Evolutionary conservation across 1,140 invertebrate genomes (phyloP).

Genomic region (Zaprionus inermis): DNA sequence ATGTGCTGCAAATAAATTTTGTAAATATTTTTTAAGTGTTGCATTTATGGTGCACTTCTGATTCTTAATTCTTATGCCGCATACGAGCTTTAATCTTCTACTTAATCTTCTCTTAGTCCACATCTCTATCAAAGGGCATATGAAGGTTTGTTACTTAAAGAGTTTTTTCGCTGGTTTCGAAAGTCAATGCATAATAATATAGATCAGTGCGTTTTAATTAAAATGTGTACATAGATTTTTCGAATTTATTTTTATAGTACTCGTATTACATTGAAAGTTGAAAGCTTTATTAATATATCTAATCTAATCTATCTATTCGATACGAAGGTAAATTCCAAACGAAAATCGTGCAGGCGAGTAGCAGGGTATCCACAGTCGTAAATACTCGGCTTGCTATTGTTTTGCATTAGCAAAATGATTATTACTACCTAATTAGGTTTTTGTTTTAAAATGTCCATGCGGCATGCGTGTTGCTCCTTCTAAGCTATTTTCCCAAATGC

Average conservation of each 20-base stretch:
- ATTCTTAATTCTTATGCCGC: conserved; percentile 32
- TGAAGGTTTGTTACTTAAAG: not conserved
- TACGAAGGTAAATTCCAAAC: too few species aligned
- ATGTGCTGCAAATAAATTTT: not conserved
- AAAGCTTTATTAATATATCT: too few species aligned
- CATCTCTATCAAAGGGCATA: not conserved
- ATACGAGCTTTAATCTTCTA: not conserved
- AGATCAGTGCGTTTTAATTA: not conserved
- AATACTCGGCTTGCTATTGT: not conserved
- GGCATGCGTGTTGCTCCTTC: conserved; percentile 40
- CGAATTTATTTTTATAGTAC: too few species aligned
- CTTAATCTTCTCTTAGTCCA: not conserved
- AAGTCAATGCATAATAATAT: not conserved
- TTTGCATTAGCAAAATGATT: conserved; percentile 46
- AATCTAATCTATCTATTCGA: too few species aligned
- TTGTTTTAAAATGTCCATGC: conserved; percentile 61
- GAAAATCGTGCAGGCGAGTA: too few species aligned
- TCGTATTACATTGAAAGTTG: too few species aligned
- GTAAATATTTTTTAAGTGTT: conserved; percentile 38
- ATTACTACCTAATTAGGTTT: conserved; percentile 76
- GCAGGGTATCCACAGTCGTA: too few species aligned
- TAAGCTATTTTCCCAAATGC: conserved; percentile 68
- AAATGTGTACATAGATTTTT: too few species aligned
- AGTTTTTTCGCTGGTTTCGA: not conserved
- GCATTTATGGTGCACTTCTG: conserved; percentile 46